These are phyloP conservation scores for Oncorhynchus tshawytscha DNA, from an alignment of 2,113 vertebrate species.

Conservation along the genomic window DNA sequence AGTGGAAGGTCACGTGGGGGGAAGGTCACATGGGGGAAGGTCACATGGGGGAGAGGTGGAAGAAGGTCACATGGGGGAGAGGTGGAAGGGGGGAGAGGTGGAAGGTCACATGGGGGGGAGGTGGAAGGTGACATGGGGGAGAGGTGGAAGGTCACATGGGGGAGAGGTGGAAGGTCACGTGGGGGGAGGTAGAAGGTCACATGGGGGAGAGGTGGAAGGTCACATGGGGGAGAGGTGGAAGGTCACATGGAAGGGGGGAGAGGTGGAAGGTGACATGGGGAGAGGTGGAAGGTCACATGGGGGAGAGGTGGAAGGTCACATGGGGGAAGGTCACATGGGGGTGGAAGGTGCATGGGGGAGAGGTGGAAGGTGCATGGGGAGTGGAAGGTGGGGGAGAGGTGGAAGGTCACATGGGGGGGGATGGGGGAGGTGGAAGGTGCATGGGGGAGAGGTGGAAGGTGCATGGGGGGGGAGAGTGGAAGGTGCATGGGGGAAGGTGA, in stretches of 20 bases:
- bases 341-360: background rate
- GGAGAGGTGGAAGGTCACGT: background rate
- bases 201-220: conserved; percentile 2
- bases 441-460: background rate
- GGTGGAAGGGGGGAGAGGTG: conserved; percentile 16
- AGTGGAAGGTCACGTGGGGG: conserved; percentile 14
- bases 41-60: background rate
- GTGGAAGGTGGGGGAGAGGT: background rate
- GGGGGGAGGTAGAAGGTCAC: background rate
- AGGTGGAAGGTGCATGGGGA: background rate
- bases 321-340: too few relatives aligned
- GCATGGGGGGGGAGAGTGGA: too few relatives aligned
- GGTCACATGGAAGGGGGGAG: background rate
- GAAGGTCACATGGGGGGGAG: conserved; percentile 20
- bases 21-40: background rate
- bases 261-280: background rate
- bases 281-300: conserved; percentile 16
- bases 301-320: conserved; percentile 16
- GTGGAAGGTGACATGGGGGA: too few relatives aligned
- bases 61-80: too few relatives aligned
- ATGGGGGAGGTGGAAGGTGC: background rate
- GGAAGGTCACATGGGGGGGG: conserved; percentile 7
- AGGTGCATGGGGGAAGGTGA: conserved; percentile 3
- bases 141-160: background rate
- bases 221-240: conserved; percentile 7